These are phyloP conservation scores for Limanda limanda DNA, from an alignment of 2,113 vertebrate species.

Conservation along the genomic window DNA sequence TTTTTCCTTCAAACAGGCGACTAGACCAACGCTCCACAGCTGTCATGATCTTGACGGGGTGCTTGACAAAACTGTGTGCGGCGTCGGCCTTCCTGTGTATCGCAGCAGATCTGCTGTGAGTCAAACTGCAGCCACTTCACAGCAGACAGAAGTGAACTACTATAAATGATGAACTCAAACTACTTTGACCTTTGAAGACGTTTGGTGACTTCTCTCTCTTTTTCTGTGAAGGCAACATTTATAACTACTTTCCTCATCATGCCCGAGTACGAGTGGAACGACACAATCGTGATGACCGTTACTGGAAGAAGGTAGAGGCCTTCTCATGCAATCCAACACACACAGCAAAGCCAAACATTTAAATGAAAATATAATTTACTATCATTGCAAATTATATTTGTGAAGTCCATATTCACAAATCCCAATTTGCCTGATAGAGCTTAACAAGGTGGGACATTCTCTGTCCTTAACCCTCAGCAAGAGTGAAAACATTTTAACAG, in stretches of 20 bases:
- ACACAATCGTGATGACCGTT: constrained; percentile 64
- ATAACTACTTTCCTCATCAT: constrained; percentile 52
- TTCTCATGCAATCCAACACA: neutral
- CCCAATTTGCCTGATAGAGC: no score
- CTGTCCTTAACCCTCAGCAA: no score
- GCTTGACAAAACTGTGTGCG: constrained; percentile 63
- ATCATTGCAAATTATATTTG: no score
- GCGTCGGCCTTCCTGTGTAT: constrained; percentile 77
- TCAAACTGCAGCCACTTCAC: neutral
- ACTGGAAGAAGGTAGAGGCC: constrained; percentile 69
- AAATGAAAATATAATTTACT: no score
- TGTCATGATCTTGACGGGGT: constrained; percentile 56
- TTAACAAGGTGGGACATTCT: no score
- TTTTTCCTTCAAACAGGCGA: constrained; percentile 51
- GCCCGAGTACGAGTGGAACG: constrained; percentile 54
- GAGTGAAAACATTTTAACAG: no score
- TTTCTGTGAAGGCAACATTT: constrained; percentile 65
- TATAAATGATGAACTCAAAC: neutral
- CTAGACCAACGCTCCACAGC: constrained; percentile 40
- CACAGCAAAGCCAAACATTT: no score
- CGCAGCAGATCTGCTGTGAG: constrained; percentile 69
- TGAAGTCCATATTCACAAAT: no score
- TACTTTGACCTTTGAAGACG: neutral
- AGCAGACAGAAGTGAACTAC: neutral
- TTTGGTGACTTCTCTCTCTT: neutral